A percentile compares a stretch with the other conserved stretches of the same genome.
Evolutionary conservation across 2,113 vertebrate species (phyloP).

Genomic region (Nanorana parkeri): DNA sequence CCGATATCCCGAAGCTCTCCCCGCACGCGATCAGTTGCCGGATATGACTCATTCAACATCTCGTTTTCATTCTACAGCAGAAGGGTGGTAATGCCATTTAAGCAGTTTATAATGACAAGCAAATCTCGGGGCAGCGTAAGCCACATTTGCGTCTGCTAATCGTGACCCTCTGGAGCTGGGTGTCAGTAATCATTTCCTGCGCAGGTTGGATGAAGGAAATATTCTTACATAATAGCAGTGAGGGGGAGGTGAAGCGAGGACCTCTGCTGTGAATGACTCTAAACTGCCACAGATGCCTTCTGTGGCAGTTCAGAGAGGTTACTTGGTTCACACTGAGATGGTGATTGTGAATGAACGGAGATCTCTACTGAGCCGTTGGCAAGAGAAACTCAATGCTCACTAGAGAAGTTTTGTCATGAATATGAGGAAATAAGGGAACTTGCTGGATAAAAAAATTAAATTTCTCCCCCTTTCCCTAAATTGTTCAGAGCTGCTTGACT

Average conservation of each 20-base stretch:
- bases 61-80: not conserved
- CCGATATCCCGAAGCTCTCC: not conserved
- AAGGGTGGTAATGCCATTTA: not conserved
- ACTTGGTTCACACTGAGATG: no score
- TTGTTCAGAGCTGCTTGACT: no score
- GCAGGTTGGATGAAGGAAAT: not conserved
- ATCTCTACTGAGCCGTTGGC: no score
- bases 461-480: no score
- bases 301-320: no score
- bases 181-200: conserved; percentile 16
- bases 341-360: no score
- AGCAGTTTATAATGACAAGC: not conserved
- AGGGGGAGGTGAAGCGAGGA: not conserved
- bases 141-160: conserved; percentile 10
- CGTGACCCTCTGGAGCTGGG: not conserved
- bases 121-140: not conserved
- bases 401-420: no score
- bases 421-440: no score
- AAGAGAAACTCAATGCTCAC: no score
- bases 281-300: not conserved
- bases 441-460: no score
- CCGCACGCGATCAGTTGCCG: not conserved
- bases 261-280: not conserved
- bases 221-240: conserved; percentile 13
- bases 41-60: not conserved